These are phyloP conservation scores for Drosophila chauvacae DNA, from an alignment of 1,140 invertebrate genomes.

Conservation along the genomic window DNA sequence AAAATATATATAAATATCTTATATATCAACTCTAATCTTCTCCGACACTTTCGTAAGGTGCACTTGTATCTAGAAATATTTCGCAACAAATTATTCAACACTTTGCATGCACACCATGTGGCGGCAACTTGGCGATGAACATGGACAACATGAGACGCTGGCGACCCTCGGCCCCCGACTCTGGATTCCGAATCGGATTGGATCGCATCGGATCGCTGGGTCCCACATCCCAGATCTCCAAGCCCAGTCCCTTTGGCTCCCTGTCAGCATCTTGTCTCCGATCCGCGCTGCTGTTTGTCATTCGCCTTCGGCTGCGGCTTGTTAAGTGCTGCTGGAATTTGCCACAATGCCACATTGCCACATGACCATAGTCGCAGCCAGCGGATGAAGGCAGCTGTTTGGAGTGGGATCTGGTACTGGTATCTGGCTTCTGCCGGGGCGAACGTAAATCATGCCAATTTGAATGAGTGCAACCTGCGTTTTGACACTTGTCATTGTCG, in stretches of 20 bases:
- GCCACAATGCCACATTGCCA: constrained; percentile 40
- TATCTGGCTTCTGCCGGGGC: constrained; percentile 4
- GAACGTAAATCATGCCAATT: constrained; percentile 80
- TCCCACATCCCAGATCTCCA: not conserved
- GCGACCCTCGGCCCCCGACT: constrained; percentile 56
- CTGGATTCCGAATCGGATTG: constrained; percentile 24
- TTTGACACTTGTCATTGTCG: constrained; percentile 76
- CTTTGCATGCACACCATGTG: constrained; percentile 70
- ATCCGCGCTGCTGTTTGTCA: constrained; percentile 68
- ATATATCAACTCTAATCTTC: not conserved
- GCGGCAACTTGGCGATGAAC: constrained; percentile 32
- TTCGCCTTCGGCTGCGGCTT: constrained; percentile 60
- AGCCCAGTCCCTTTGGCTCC: constrained; percentile 1
- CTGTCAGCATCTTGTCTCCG: constrained; percentile 74
- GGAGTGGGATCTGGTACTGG: not conserved
- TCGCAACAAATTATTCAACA: constrained; percentile 82
- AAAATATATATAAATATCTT: not conserved
- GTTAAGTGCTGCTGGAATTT: constrained; percentile 73
- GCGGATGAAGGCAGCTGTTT: constrained; percentile 19
- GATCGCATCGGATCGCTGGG: not conserved
- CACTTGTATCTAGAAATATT: constrained; percentile 71
- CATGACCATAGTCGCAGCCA: constrained; percentile 30
- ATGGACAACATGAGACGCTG: constrained; percentile 58
- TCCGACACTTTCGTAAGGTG: constrained; percentile 49
- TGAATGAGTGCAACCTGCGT: constrained; percentile 77